Conservation (phyloP, 2,113 vertebrate species). For the Phrynocephalus versicolor region DNA sequence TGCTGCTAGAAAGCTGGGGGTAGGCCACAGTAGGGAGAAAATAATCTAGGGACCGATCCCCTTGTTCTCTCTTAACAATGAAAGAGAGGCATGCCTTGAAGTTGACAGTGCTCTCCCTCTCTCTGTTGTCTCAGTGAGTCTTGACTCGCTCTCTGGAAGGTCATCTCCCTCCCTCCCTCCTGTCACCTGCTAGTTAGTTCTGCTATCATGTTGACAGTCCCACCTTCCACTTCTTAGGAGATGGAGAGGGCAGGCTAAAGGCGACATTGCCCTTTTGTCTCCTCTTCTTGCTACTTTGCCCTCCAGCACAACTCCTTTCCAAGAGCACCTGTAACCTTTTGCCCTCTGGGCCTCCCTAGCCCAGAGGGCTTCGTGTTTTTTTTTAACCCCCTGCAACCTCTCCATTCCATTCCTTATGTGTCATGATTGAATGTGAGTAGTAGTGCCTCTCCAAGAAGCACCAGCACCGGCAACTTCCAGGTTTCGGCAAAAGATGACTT, state of each 20-base stretch:
- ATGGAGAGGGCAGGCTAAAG: too few species aligned
- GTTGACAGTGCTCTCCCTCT: not conserved
- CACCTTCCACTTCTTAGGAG: too few species aligned
- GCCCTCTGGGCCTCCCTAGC: not conserved
- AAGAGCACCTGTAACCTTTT: not conserved
- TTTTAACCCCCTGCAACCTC: not conserved
- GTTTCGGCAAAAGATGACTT: not conserved
- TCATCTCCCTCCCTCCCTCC: not conserved
- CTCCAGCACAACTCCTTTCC: not conserved
- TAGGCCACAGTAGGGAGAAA: too few species aligned
- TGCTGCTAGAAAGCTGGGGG: not conserved
- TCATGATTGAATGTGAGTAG: not conserved
- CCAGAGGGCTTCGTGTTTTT: not conserved
- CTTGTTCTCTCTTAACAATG: not conserved
- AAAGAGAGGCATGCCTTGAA: not conserved
- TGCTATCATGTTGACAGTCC: not conserved
- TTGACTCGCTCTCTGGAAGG: not conserved
- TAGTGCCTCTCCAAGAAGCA: not conserved
- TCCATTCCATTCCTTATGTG: not conserved
- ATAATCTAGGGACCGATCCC: too few species aligned
- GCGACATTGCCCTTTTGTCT: not conserved
- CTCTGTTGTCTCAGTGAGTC: not conserved
- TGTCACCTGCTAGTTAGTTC: not conserved
- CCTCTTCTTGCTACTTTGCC: not conserved
- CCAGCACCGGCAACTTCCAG: not conserved